Evolutionary conservation across 2,888 invertebrate species (phyloP), one percentile per base, ranked within the genome.

Genomic region (Sclerodermus sp.): DNA sequence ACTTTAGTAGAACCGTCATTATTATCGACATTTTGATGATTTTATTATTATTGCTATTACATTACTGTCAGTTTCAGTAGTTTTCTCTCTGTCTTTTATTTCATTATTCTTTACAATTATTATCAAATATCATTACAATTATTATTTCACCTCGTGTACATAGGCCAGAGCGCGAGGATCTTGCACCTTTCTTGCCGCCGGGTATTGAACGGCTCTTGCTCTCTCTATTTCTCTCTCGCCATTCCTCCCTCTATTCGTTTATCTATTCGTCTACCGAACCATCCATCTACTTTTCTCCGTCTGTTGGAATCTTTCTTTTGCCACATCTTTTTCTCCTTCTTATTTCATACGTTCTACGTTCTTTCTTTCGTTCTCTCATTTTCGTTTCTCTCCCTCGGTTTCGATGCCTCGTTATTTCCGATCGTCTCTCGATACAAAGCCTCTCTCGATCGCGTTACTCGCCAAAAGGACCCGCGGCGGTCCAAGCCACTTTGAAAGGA

Each of bases 1-100:
- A 62, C 10, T 31, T 41, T 47, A 48, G 46, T 34, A 53, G 47
- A 59, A 62, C 65, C 55, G 58, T 73, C 71, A 66, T 67, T 67
- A 62, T 62, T 62, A 59, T 61, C 53, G 55, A 54, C 51, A 57
- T 61, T 58, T 66, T 62, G 60, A 58, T 23, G 57, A 54, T 45
- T 41, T 59, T 55, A 60, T 57, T 60, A 62, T 60, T 62, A 60
- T 55, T 40, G 47, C 53, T 60, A 62, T 62, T 60, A 55, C 58
- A 62, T 58, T 62, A 62, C 55, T 62, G 54, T 62, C 60, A 58
- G 49, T 56, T 60, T n/a, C n/a, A n/a, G n/a, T n/a, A n/a, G n/a
- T n/a, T n/a, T n/a, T n/a, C n/a, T n/a, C n/a, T n/a, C n/a, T n/a
- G n/a, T n/a, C n/a, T n/a, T n/a, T n/a, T n/a, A n/a, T n/a, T 55